Conservation (phyloP, 2,113 vertebrate species). For the Pelusios castaneus region DNA sequence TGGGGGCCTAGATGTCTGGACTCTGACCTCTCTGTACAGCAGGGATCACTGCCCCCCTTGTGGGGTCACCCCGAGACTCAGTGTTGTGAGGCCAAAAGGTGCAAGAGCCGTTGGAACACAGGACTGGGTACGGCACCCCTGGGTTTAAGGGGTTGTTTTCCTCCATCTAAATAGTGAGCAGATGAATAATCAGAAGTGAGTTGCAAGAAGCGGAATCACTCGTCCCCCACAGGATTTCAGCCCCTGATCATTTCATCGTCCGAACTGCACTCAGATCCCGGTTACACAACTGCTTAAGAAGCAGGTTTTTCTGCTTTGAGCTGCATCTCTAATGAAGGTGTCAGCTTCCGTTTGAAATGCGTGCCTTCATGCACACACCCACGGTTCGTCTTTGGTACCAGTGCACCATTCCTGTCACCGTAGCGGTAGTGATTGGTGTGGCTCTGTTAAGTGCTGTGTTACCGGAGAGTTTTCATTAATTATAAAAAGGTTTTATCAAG, state of each 20-base stretch:
- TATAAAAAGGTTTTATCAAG: not conserved
- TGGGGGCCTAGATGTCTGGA: not conserved
- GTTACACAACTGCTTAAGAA: not conserved
- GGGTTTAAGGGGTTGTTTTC: not conserved
- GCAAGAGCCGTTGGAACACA: not conserved
- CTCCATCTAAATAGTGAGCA: not conserved
- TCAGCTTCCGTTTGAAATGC: not conserved
- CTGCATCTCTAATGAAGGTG: not conserved
- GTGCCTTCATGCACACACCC: fast-evolving
- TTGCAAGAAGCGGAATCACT: not conserved
- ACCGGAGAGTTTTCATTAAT: not conserved
- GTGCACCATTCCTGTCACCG: too few species aligned
- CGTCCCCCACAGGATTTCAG: not conserved
- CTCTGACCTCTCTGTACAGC: not conserved
- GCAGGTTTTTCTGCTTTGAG: not conserved
- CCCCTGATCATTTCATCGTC: not conserved
- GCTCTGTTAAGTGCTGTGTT: not conserved
- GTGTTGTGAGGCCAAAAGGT: not conserved
- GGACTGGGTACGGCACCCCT: not conserved
- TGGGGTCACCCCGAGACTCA: not conserved
- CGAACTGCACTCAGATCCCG: not conserved
- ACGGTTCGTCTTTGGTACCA: not conserved
- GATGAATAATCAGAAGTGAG: not conserved
- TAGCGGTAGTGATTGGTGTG: not conserved
- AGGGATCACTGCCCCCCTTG: not conserved